Percentiles rank a stretch among this genome's conserved stretches.
phyloP scores from a whole-genome alignment of 2,888 invertebrate genomes.

The Cephus runcator region DNA sequence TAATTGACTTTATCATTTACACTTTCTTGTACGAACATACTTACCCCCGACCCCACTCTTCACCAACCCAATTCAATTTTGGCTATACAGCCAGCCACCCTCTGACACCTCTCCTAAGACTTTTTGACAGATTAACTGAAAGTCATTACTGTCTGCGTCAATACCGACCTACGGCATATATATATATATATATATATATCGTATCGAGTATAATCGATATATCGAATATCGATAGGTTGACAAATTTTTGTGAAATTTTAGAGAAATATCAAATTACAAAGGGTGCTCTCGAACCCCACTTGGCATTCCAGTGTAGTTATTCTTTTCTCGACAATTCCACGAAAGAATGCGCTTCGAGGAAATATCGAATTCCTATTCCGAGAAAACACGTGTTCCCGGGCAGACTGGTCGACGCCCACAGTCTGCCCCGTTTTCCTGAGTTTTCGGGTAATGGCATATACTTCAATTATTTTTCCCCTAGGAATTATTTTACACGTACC shows the following conservation, averaged over 20 bases:
- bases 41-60: not conserved
- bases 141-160: not conserved
- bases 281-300: not conserved
- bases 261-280: not conserved
- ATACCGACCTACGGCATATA: not conserved
- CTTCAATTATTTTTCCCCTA: not conserved
- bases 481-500: too few relatives aligned
- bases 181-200: not conserved
- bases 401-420: not conserved
- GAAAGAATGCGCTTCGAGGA: not conserved
- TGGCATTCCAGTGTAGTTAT: not conserved
- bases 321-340: not conserved
- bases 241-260: not conserved
- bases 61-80: not conserved
- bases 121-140: not conserved
- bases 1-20: constrained; percentile 43
- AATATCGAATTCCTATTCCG: not conserved
- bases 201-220: not conserved
- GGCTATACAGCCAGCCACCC: not conserved
- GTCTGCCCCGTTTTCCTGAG: not conserved
- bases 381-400: not conserved
- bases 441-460: not conserved
- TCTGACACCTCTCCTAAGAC: not conserved
- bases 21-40: not conserved
- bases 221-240: not conserved